These are phyloP conservation scores for Moxostoma hubbsi DNA, from an alignment of 2,797 vertebrate genomes.

Conservation along the genomic window DNA sequence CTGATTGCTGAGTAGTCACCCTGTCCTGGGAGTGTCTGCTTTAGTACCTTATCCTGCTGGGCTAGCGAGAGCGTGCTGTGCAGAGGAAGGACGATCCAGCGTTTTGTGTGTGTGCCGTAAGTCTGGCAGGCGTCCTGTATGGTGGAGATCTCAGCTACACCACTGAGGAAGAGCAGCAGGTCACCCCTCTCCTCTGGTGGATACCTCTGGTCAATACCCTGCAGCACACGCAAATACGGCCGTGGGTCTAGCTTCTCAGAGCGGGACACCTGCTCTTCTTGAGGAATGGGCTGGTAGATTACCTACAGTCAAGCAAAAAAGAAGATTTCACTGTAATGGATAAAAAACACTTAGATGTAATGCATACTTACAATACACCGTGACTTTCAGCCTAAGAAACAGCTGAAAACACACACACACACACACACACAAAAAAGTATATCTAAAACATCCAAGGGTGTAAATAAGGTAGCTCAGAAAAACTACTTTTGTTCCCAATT, in stretches of 20 bases:
- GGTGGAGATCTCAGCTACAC: constrained; percentile 86
- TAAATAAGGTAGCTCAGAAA: too few species aligned
- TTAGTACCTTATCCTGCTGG: constrained; percentile 88
- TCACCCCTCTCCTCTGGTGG: constrained; percentile 88
- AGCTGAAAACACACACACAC: not conserved
- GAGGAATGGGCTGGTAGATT: constrained; percentile 85
- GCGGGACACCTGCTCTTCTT: constrained; percentile 77
- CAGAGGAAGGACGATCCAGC: constrained; percentile 88
- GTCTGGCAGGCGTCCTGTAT: constrained; percentile 86
- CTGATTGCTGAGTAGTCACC: too few species aligned
- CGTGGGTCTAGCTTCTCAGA: constrained; percentile 86
- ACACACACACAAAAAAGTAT: not conserved
- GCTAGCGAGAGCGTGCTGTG: constrained; percentile 90
- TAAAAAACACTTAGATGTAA: not conserved
- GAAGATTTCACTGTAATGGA: not conserved
- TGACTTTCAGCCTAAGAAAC: too few species aligned
- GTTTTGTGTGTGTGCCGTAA: constrained; percentile 82
- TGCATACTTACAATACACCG: too few species aligned
- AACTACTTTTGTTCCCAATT: too few species aligned
- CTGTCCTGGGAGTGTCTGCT: too few species aligned
- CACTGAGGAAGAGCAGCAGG: constrained; percentile 91
- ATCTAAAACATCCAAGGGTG: too few species aligned
- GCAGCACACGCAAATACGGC: constrained; percentile 88
- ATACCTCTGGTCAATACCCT: constrained; percentile 89
- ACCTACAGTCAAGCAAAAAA: constrained; percentile 74